Conservation (phyloP, 2,797 vertebrate genomes). For the Benthosema pterotum region DNA sequence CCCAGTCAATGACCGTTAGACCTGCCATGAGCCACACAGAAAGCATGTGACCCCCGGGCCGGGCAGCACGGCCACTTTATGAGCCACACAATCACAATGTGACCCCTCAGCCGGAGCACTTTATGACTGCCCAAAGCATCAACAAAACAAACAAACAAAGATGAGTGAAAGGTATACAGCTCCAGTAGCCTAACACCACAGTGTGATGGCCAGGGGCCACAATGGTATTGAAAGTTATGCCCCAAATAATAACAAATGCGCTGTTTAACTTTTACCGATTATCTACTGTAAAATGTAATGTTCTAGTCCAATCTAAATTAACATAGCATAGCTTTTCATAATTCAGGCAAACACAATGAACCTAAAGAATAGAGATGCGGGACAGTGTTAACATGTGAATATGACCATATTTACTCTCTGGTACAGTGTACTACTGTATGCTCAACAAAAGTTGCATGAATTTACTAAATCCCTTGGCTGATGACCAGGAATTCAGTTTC, state of each 20-base stretch:
- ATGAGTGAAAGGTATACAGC: constrained; percentile 56
- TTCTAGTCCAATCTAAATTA: constrained; percentile 22
- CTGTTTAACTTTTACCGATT: constrained; percentile 37
- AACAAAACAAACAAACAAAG: constrained; percentile 36
- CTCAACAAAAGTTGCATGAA: not conserved
- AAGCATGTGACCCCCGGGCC: constrained; percentile 31
- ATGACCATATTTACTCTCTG: not conserved
- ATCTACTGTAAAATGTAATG: constrained; percentile 17
- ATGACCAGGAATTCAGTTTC: too few species aligned
- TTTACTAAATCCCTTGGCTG: not conserved
- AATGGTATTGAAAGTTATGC: too few species aligned
- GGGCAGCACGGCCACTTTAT: not conserved
- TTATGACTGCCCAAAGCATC: constrained; percentile 34
- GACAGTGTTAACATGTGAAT: too few species aligned
- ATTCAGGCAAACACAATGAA: constrained; percentile 18
- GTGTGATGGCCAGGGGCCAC: not conserved
- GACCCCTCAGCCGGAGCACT: constrained; percentile 53
- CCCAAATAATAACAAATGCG: constrained; percentile 41
- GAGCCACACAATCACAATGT: constrained; percentile 49
- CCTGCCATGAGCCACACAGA: constrained; percentile 31
- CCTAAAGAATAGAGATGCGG: constrained; percentile 11
- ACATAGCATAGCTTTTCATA: constrained; percentile 15
- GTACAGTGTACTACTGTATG: not conserved
- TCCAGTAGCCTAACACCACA: constrained; percentile 43
- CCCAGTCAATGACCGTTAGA: constrained; percentile 56